A percentile compares a stretch with the other conserved stretches of the same genome.
Conservation (phyloP, 2,888 invertebrate species). For the Creontiades dilutus region DNA sequence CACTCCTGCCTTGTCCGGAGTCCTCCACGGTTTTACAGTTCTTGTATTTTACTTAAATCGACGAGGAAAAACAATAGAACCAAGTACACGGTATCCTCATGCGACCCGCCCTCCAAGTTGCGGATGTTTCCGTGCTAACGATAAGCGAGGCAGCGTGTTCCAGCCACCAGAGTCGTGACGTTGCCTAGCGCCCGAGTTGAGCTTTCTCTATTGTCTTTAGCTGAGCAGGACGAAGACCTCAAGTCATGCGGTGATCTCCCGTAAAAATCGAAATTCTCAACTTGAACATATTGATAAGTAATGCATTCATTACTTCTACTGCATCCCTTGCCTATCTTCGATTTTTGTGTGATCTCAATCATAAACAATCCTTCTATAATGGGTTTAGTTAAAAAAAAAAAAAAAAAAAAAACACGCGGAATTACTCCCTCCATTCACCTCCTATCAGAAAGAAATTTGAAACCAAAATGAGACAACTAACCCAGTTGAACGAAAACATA, state of each 20-base stretch:
- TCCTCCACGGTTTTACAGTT: background rate
- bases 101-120: background rate
- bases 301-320: too few relatives aligned
- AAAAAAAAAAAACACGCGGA: too few relatives aligned
- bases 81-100: background rate
- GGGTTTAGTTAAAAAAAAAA: too few relatives aligned
- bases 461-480: too few relatives aligned
- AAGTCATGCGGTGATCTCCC: background rate
- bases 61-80: background rate
- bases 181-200: slow-evolving; percentile 12
- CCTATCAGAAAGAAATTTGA: too few relatives aligned
- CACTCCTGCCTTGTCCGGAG: background rate
- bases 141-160: slow-evolving; percentile 21
- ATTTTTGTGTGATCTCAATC: too few relatives aligned
- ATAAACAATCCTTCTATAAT: too few relatives aligned
- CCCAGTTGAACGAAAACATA: too few relatives aligned
- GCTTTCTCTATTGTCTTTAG: slow-evolving; percentile 10
- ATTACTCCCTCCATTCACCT: too few relatives aligned
- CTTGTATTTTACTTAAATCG: background rate
- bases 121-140: background rate
- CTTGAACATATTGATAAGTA: too few relatives aligned
- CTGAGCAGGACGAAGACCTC: slow-evolving; percentile 11
- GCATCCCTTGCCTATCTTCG: too few relatives aligned
- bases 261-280: background rate
- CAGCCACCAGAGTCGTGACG: slow-evolving; percentile 9